Conservation (phyloP, 2,888 invertebrate genomes). For the Labia minor region DNA sequence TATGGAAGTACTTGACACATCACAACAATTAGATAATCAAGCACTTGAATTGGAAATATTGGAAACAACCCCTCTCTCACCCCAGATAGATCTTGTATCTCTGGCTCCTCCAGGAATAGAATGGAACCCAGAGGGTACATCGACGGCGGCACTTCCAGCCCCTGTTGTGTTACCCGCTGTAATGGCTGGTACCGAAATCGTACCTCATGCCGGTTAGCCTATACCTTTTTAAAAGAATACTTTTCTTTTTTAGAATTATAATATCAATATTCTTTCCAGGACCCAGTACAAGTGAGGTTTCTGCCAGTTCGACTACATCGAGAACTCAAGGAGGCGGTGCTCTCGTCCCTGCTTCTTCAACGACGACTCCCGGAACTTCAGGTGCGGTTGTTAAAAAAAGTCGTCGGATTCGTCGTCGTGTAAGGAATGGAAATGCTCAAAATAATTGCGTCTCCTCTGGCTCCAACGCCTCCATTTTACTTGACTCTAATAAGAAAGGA, state of each 20-base stretch:
- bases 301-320: neutral
- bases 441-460: constrained; percentile 25
- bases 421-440: constrained; percentile 23
- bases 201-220: constrained; percentile 15
- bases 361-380: neutral
- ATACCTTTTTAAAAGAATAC: constrained; percentile 13
- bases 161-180: constrained; percentile 35
- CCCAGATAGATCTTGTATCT: neutral
- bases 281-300: constrained; percentile 8
- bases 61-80: neutral
- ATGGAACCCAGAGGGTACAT: neutral
- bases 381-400: neutral
- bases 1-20: neutral
- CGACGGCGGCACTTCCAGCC: constrained; percentile 32
- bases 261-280: constrained; percentile 15
- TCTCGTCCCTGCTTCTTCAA: neutral
- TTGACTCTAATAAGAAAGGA: constrained; percentile 28
- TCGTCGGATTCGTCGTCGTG: constrained; percentile 30
- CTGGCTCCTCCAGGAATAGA: neutral
- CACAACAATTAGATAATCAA: neutral
- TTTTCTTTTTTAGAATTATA: neutral
- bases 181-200: constrained; percentile 32
- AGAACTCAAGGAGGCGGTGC: neutral
- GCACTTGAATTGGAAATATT: neutral
- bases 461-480: constrained; percentile 25